Evolutionary conservation across 1,140 invertebrate genomes (phyloP).

Genomic region (Calycopis cecrops): DNA sequence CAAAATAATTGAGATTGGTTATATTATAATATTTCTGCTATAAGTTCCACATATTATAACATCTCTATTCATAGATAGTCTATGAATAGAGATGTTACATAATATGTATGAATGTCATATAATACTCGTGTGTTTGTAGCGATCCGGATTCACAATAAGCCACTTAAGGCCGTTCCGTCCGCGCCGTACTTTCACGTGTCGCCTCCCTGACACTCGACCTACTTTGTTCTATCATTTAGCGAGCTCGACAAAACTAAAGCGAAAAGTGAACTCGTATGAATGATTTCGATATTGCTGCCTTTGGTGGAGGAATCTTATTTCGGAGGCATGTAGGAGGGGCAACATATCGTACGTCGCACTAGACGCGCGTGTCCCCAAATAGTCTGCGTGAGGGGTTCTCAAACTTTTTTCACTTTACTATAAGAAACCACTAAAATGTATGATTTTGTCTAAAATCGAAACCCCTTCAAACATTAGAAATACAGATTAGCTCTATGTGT

Average conservation of each 20-base stretch:
- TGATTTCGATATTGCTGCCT: slow-evolving; percentile 6
- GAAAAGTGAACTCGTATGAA: slow-evolving; percentile 1
- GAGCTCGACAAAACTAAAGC: background rate
- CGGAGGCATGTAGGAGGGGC: background rate
- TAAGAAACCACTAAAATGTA: too few species aligned
- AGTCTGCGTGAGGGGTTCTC: background rate
- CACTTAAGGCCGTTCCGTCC: background rate
- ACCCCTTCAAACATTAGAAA: too few species aligned
- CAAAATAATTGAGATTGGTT: too few species aligned
- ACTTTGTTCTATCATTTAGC: slow-evolving; percentile 4
- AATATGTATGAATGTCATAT: too few species aligned
- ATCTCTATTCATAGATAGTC: too few species aligned
- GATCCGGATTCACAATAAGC: too few species aligned
- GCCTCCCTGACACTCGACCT: background rate
- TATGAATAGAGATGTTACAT: too few species aligned
- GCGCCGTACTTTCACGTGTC: background rate
- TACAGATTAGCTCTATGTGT: too few species aligned
- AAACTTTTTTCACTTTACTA: background rate
- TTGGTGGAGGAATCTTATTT: slow-evolving; percentile 8
- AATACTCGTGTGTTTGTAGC: too few species aligned
- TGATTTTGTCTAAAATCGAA: too few species aligned
- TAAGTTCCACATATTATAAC: too few species aligned
- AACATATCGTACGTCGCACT: background rate
- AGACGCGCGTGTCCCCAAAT: background rate
- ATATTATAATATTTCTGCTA: too few species aligned